These are phyloP conservation scores for Athene noctua DNA, from an alignment of 2,113 vertebrate species.

Conservation along the genomic window DNA sequence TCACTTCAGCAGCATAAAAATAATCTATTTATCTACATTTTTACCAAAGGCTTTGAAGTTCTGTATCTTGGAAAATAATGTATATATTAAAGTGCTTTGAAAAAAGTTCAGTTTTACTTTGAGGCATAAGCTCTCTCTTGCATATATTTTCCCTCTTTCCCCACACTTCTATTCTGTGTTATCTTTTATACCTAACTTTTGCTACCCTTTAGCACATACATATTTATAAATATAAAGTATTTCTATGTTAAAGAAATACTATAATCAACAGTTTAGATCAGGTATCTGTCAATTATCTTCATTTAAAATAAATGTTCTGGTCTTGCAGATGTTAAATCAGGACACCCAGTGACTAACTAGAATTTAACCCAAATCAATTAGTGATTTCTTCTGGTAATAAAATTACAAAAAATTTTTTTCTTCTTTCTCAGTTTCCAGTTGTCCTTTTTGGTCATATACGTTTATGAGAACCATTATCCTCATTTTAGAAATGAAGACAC, in stretches of 20 bases:
- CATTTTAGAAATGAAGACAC: neutral
- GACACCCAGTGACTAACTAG: neutral
- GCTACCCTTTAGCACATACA: neutral
- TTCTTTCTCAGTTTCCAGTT: neutral
- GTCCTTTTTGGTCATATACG: neutral
- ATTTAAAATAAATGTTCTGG: neutral
- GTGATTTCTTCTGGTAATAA: neutral
- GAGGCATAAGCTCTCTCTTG: neutral
- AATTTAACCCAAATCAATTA: neutral
- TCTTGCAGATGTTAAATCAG: neutral
- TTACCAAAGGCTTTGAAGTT: constrained; percentile 46
- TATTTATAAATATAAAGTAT: neutral
- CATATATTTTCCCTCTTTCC: neutral
- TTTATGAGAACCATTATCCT: neutral
- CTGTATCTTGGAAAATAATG: neutral
- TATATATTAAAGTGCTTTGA: constrained; percentile 7
- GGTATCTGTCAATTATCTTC: neutral
- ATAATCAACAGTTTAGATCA: neutral
- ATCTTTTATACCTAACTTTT: neutral
- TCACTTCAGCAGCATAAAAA: constrained; percentile 21
- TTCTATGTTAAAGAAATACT: neutral
- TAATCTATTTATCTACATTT: constrained; percentile 47
- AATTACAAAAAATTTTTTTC: neutral
- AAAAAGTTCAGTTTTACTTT: constrained; percentile 14
- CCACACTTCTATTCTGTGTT: neutral